phyloP scores from a whole-genome alignment of 2,888 invertebrate genomes.

The Andricus curvator region DNA sequence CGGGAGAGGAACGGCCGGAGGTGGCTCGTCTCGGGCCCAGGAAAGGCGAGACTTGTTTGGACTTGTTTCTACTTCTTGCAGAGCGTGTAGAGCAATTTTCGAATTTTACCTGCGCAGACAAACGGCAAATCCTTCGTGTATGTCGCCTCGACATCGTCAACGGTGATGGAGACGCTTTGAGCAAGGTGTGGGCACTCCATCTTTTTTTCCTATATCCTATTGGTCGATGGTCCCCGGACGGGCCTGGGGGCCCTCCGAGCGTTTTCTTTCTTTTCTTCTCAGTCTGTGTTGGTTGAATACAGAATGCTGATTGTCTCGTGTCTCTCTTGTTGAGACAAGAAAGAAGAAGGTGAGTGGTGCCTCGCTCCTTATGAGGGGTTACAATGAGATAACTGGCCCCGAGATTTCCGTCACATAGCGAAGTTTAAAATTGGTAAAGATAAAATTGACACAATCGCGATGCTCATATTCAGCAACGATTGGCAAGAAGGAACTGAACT shows the following conservation, averaged over 20 bases:
- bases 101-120: slow-evolving; percentile 82
- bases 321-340: background rate
- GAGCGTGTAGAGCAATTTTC: slow-evolving; percentile 33
- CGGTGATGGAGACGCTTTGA: slow-evolving; percentile 80
- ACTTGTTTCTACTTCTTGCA: slow-evolving; percentile 22
- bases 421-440: slow-evolving; percentile 10
- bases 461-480: slow-evolving; percentile 45
- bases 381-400: slow-evolving; percentile 58
- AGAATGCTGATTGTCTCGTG: background rate
- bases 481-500: slow-evolving; percentile 42
- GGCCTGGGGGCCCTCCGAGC: slow-evolving; percentile 65
- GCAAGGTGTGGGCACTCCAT: slow-evolving; percentile 87
- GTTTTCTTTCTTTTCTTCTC: slow-evolving; percentile 47
- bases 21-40: slow-evolving; percentile 40
- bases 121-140: slow-evolving; percentile 80
- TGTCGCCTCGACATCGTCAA: slow-evolving; percentile 72
- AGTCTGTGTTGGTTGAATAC: slow-evolving; percentile 26
- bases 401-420: slow-evolving; percentile 68
- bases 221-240: slow-evolving; percentile 55
- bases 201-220: slow-evolving; percentile 65
- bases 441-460: slow-evolving; percentile 42
- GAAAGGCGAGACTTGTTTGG: slow-evolving; percentile 29
- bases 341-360: slow-evolving; percentile 2
- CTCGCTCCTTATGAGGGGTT: slow-evolving; percentile 45
- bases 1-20: slow-evolving; percentile 73